A percentile compares a stretch with the other conserved stretches of the same genome.
phyloP scores from a whole-genome alignment of 1,140 invertebrate genomes.

The Drosophila takahashii region DNA sequence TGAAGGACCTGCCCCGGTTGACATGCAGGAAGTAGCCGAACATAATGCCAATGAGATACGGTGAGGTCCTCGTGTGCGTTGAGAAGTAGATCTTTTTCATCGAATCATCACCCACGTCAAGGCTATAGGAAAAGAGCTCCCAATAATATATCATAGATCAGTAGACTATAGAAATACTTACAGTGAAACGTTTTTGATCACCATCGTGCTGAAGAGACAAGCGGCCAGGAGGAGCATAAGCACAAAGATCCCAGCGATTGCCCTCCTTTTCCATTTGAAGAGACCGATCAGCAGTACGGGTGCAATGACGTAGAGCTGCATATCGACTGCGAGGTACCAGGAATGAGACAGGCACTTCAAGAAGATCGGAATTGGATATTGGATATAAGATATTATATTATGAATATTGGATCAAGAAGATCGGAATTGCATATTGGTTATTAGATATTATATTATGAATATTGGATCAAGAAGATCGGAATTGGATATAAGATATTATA shows the following conservation, averaged over 20 bases:
- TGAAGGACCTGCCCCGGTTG: constrained; percentile 21
- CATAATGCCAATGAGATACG: constrained; percentile 53
- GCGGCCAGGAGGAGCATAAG: constrained; percentile 41
- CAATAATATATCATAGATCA: neutral
- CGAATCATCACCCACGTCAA: neutral
- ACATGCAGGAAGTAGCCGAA: constrained; percentile 59
- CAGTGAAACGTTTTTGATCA: constrained; percentile 47
- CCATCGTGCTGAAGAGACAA: constrained; percentile 56
- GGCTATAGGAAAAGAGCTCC: neutral
- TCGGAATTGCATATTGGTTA: too few relatives aligned
- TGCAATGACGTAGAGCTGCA: constrained; percentile 92
- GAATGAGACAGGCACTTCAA: constrained; percentile 93
- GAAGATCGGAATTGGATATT: neutral
- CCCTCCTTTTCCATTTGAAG: constrained; percentile 86
- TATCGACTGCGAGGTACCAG: constrained; percentile 95
- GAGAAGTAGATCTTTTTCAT: constrained; percentile 41
- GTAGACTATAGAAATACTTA: constrained; percentile 1
- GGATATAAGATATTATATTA: too few relatives aligned
- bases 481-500: too few relatives aligned
- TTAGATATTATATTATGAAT: too few relatives aligned
- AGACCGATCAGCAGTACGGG: constrained; percentile 89
- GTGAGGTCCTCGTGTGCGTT: constrained; percentile 53
- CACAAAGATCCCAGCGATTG: constrained; percentile 34
- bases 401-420: too few relatives aligned
- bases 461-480: too few relatives aligned